A percentile compares a stretch with the other conserved stretches of the same genome.
Evolutionary conservation across 2,888 invertebrate species (phyloP).

Genomic region (Trachelus tabidus): DNA sequence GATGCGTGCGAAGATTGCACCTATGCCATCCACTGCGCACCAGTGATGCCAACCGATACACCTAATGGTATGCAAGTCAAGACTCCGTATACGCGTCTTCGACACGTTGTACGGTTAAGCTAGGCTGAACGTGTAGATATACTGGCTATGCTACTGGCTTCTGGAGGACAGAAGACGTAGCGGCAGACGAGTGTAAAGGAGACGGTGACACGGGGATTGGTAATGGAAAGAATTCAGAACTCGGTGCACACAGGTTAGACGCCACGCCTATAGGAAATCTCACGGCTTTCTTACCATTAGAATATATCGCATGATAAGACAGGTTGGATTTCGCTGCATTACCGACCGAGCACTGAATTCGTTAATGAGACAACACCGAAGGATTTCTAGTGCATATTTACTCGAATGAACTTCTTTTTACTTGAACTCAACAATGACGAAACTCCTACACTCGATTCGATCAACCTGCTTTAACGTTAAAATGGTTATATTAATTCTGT

Average conservation of each 20-base stretch:
- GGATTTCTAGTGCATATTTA: too few species aligned
- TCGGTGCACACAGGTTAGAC: neutral
- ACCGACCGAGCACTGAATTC: neutral
- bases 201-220: neutral
- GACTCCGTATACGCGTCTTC: constrained; percentile 8
- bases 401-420: neutral
- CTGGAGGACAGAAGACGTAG: neutral
- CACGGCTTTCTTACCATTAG: neutral
- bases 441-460: too few species aligned
- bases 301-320: neutral
- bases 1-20: constrained; percentile 64
- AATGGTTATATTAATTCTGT: neutral
- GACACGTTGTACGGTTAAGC: neutral
- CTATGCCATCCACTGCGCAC: constrained; percentile 36
- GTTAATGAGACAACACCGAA: neutral
- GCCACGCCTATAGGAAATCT: neutral
- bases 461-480: too few species aligned
- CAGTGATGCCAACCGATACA: constrained; percentile 30
- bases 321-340: neutral
- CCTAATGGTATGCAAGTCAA: constrained; percentile 32
- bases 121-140: neutral
- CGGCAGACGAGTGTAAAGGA: neutral
- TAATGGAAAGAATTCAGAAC: neutral
- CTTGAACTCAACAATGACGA: too few species aligned
- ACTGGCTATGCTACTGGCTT: neutral